Evolutionary conservation across 2,113 vertebrate species (phyloP).

Genomic region (Phalacrocorax carbo): DNA sequence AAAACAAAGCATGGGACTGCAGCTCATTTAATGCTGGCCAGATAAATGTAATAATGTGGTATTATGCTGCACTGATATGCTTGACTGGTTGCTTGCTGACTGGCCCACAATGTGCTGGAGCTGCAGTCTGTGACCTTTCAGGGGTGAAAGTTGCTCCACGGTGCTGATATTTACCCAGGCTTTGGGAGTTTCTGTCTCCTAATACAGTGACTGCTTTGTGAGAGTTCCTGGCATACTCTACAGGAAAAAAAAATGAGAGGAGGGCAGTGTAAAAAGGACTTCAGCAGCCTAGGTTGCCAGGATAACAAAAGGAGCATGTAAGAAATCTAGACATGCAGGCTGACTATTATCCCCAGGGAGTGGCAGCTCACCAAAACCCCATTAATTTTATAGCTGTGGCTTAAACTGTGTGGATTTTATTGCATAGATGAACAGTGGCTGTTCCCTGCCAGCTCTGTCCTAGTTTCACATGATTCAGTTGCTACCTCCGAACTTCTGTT

Average conservation of each 20-base stretch:
- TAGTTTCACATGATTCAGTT: background rate
- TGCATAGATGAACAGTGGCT: background rate
- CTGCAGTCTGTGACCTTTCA: slow-evolving; percentile 35
- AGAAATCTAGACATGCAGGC: background rate
- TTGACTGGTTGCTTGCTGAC: background rate
- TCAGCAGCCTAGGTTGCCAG: background rate
- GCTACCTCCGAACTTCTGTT: background rate
- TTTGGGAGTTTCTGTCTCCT: slow-evolving; percentile 35
- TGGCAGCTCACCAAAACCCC: slow-evolving; percentile 1
- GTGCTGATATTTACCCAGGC: slow-evolving; percentile 54
- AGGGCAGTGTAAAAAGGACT: background rate
- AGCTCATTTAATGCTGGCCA: background rate
- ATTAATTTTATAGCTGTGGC: slow-evolving; percentile 26
- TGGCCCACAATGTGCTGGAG: background rate
- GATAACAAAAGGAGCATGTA: background rate
- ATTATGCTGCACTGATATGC: slow-evolving; percentile 20
- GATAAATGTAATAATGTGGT: slow-evolving; percentile 47
- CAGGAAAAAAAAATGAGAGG: rapidly evolving
- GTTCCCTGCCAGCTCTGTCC: background rate
- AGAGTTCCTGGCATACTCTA: background rate
- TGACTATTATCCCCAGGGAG: background rate
- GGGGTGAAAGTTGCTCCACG: background rate
- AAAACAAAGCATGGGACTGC: slow-evolving; percentile 1
- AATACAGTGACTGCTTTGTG: slow-evolving; percentile 12
- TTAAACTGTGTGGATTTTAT: background rate